Conservation (phyloP, 30 jellyfish, hydroid and myxozoan genomes). For the Cassiopea andromeda region DNA sequence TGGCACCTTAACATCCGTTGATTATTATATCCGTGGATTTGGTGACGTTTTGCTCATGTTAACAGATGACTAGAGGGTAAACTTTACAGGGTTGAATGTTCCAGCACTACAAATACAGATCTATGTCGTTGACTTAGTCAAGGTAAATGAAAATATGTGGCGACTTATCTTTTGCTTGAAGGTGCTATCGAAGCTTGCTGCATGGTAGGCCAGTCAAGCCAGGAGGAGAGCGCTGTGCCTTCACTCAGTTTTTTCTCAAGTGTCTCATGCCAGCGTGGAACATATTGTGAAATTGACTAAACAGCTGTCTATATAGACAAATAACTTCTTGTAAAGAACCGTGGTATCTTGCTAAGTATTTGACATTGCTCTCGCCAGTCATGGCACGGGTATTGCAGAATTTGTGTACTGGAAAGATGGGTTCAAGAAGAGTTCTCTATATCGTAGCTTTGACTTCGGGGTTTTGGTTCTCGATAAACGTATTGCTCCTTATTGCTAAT, state of each 20-base stretch:
- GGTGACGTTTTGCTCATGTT: not conserved
- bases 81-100: not conserved
- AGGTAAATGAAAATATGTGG: not conserved
- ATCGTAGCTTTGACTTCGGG: conserved; percentile 87
- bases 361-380: not conserved
- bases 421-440: conserved; percentile 66
- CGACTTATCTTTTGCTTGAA: not conserved
- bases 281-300: not conserved
- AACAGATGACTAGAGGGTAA: not conserved
- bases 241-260: not conserved
- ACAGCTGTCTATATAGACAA: conserved; percentile 22
- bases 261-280: conserved; percentile 4
- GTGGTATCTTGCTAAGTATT: not conserved
- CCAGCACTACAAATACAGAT: not conserved
- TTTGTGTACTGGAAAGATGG: conserved; percentile 31
- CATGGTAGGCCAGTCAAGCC: conserved; percentile 3
- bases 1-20: not conserved
- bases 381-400: not conserved
- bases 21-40: not conserved
- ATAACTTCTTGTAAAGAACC: not conserved
- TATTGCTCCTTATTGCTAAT: conserved; percentile 80
- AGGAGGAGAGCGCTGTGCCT: not conserved
- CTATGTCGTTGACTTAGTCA: not conserved
- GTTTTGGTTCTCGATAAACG: conserved; percentile 94
- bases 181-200: not conserved